These are phyloP conservation scores for Euplagia quadripunctaria DNA, from an alignment of 2,888 invertebrate species.

Conservation along the genomic window DNA sequence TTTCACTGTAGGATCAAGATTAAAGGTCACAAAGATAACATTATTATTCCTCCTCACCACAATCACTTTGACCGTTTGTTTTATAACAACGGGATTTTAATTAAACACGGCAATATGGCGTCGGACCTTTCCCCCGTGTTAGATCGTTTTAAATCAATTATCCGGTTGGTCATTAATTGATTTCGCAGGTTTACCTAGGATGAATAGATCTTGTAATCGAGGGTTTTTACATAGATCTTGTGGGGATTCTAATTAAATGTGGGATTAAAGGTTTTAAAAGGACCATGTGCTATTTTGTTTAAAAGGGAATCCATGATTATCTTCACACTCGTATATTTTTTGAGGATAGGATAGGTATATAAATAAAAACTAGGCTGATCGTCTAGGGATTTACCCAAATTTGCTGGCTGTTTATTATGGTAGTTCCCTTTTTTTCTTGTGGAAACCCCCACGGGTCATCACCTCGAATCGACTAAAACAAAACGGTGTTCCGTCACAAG, in stretches of 20 bases:
- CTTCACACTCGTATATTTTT: neutral
- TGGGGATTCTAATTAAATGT: neutral
- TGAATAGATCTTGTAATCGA: neutral
- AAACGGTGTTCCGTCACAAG: no score
- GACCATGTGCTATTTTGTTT: neutral
- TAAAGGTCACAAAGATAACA: conserved; percentile 16
- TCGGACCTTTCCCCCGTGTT: conserved; percentile 35
- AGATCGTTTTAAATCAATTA: conserved; percentile 57
- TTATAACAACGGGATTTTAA: conserved; percentile 50
- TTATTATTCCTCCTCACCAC: neutral
- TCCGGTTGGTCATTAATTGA: conserved; percentile 43
- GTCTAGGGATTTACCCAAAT: no score
- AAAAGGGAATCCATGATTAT: neutral
- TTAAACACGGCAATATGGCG: conserved; percentile 42
- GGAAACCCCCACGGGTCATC: no score
- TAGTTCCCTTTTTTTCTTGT: no score
- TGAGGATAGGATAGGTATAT: no score
- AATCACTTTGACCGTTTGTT: conserved; percentile 40
- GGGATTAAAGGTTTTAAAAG: neutral
- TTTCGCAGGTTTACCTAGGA: conserved; percentile 37
- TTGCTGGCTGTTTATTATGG: no score
- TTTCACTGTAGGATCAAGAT: neutral
- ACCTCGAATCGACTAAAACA: no score
- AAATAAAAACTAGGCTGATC: no score
- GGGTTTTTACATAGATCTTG: neutral